Evolutionary conservation across 2,113 vertebrate species (phyloP), one percentile per base, ranked within the genome.

Genomic region (Rhinichthys klamathensis): DNA sequence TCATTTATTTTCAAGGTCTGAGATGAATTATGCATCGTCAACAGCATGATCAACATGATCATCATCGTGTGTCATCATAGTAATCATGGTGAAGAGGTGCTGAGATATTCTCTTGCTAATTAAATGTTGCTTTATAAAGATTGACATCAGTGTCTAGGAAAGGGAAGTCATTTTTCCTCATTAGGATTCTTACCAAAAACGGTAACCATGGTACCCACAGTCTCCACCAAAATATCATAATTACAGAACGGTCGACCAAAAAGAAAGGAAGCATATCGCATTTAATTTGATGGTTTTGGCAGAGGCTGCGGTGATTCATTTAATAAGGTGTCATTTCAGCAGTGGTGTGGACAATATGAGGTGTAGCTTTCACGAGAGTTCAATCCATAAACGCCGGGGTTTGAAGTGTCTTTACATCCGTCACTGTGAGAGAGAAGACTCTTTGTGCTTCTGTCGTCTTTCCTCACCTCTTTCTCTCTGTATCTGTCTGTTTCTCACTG

Each of bases 351-450:
- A 70, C 67, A 38, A 23, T 70, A 18, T 70, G 67, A 70, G 38
- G 15, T 30, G 2, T 30, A 67, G 63, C 63, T 32, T 32, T 32
- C 46, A 49, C 15, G 13, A 46, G 49, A 54, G 51, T 18, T 35
- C 8, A 9, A 3, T 35, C 63, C 16, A 1, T 9, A 69, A 69
- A 69, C 65, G 3, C 63, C 16, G 63, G 0, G 63, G 0, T 16
- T 32, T 63, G 25, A 63, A 27, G 61, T 65, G 61, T 67, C 12
- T 6, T 63, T 65, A 16, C 27, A 3, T 67, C 61, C 25, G 13
- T 30, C 63, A 9, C 30, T 1, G 65, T 12, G 10, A 44, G 70
- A 73, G 8, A 38, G 56, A 74, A 83, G 87, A 86, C 87, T 85
- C 70, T 86, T 77, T 61, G 25, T 32, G 44, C 23, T 44, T 72